These are phyloP conservation scores for Sinohyriopsis cumingii DNA, from an alignment of 2,888 invertebrate species.

Conservation along the genomic window DNA sequence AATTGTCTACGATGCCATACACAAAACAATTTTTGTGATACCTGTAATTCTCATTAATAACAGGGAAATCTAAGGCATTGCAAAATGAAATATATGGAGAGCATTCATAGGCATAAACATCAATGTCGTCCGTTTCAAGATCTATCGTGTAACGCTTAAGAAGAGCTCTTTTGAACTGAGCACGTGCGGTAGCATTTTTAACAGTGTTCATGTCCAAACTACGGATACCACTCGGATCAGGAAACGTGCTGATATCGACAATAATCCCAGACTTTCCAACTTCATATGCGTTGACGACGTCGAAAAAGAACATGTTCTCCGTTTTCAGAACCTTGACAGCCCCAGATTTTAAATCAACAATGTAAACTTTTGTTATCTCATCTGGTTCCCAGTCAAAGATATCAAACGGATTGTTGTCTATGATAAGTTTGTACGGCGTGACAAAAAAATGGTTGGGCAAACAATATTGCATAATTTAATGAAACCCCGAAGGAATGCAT, in stretches of 20 bases:
- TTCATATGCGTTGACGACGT: conserved; percentile 63
- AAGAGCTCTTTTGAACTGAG: conserved; percentile 13
- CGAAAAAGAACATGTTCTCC: conserved; percentile 51
- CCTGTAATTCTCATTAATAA: conserved; percentile 51
- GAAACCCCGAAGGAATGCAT: conserved; percentile 64
- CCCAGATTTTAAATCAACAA: conserved; percentile 51
- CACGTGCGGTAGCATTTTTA: conserved; percentile 16
- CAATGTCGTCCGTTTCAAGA: conserved; percentile 16
- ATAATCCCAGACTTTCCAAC: conserved; percentile 15
- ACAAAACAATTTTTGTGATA: conserved; percentile 45
- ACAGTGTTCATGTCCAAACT: conserved; percentile 28
- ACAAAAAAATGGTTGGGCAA: conserved; percentile 57
- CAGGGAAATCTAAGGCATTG: conserved; percentile 44
- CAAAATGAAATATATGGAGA: conserved; percentile 23
- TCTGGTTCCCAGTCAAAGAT: conserved; percentile 54
- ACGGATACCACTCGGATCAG: conserved; percentile 33
- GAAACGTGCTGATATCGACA: conserved; percentile 37
- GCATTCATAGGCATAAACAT: conserved; percentile 17
- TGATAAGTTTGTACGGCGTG: conserved; percentile 44
- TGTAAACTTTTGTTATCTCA: conserved; percentile 39
- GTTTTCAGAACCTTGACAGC: conserved; percentile 38
- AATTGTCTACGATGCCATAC: conserved; percentile 43
- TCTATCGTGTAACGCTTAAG: conserved; percentile 40
- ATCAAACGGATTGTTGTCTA: conserved; percentile 43
- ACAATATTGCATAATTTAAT: conserved; percentile 50